Evolutionary conservation across 2,113 vertebrate species (phyloP), one percentile per base, ranked within the genome.

Genomic region (Rhadina sibilatrix): DNA sequence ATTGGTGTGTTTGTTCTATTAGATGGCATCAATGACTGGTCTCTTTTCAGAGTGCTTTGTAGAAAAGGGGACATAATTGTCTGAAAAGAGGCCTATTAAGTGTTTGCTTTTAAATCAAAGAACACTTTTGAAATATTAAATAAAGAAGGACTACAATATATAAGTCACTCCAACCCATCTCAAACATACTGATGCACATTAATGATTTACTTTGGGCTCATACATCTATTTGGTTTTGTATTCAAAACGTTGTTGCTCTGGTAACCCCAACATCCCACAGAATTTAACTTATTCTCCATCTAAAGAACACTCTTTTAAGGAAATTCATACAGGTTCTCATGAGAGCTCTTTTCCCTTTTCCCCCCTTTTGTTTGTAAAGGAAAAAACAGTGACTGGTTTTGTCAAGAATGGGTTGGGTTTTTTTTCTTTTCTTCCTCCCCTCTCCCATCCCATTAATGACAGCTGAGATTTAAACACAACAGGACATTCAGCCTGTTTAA

Each of bases 71-170:
- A 56, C 83, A 37, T 92, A 95, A 93, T 93, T 92, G 84, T 79
- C 92, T 95, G 60, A 83, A 66, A 78, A 97, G 96, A 95, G 96
- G 89, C 53, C 77, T 12, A 63, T 31, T 53, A 52, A 98, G 98
- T 98, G 98, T 98, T 98, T 98, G 95, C 96, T 97, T 86, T 97
- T 78, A 44, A 96, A 97, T 97, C 95, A 98, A 98, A 98, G 97
- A 95, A 72, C 94, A 93, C 94, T 94, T 92, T 90, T 65, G 91
- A 98, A 97, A 91, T 95, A 89, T 86, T 92, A 84, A 94, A 97
- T 95, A 92, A 97, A 98, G 96, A 72, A 52, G 63, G 92, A 83
- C 81, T 86, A 93, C 65, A 96, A 95, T 97, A 75, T 91, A 5
- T 70, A 57, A 77, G 95, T 91, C 96, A 91, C 94, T 96, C 87